phyloP scores from a whole-genome alignment of 2,113 vertebrate species.

The Eolophus roseicapilla region DNA sequence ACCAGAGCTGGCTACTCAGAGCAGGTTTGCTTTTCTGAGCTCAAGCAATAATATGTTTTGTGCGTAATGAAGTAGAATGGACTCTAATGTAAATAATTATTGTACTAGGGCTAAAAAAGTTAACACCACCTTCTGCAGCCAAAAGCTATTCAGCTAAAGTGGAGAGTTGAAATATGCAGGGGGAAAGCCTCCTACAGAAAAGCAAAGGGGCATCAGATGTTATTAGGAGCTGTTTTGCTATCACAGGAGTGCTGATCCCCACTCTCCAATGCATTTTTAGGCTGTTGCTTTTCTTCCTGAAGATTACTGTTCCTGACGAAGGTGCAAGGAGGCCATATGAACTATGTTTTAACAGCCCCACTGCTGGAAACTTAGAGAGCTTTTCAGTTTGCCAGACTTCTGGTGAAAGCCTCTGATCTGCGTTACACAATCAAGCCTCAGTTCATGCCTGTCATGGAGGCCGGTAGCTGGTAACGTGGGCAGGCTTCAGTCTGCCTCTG shows the following conservation, averaged over 20 bases:
- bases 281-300: background rate
- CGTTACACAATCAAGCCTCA: background rate
- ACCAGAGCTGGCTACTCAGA: accelerated
- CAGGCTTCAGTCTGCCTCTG: conserved; percentile 25
- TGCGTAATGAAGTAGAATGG: background rate
- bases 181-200: background rate
- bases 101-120: background rate
- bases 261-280: background rate
- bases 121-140: background rate
- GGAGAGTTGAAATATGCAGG: background rate
- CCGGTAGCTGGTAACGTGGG: conserved; percentile 12
- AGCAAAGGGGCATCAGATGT: background rate
- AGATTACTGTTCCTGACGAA: background rate
- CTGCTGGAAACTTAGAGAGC: conserved; percentile 15
- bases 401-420: conserved; percentile 37
- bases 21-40: background rate
- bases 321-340: background rate
- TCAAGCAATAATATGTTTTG: background rate
- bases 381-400: conserved; percentile 25
- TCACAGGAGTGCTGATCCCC: background rate
- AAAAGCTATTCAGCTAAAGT: background rate
- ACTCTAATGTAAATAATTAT: background rate
- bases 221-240: background rate
- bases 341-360: background rate
- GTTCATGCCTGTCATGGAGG: background rate